These are phyloP conservation scores for Cheilosia soror DNA, from an alignment of 2,888 invertebrate species.

Conservation along the genomic window DNA sequence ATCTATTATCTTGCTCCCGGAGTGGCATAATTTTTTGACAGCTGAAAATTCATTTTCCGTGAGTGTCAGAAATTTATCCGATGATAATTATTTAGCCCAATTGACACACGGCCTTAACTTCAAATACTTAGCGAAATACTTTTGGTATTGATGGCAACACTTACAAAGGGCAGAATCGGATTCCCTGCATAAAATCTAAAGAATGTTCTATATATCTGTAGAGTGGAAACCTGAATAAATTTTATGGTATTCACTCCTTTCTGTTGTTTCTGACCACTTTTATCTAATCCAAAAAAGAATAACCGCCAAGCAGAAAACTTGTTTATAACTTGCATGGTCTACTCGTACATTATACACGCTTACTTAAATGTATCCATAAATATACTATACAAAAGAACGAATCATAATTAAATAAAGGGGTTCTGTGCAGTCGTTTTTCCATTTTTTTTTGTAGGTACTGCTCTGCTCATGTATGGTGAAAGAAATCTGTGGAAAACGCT, in stretches of 20 bases:
- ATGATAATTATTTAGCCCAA: no score
- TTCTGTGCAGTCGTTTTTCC: conserved; percentile 9
- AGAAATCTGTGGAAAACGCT: conserved; percentile 51
- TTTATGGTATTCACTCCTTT: background rate
- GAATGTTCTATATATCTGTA: no score
- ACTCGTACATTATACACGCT: conserved; percentile 49
- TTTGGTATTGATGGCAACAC: no score
- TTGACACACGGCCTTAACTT: no score
- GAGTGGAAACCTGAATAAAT: background rate
- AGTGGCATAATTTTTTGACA: no score
- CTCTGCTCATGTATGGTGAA: conserved; percentile 9
- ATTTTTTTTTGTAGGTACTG: background rate
- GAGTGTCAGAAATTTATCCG: no score
- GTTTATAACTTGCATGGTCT: conserved; percentile 38
- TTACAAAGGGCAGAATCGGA: no score
- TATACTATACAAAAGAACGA: conserved; percentile 37
- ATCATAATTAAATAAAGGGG: conserved; percentile 48
- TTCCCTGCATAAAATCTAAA: no score
- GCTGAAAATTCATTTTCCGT: no score
- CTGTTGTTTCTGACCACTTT: background rate
- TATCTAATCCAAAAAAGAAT: conserved; percentile 3
- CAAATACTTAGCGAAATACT: no score
- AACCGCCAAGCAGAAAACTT: conserved; percentile 33
- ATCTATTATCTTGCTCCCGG: no score
- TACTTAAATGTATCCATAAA: conserved; percentile 17